Evolutionary conservation across 2,888 invertebrate genomes (phyloP).

Genomic region (Saturnia pavonia): DNA sequence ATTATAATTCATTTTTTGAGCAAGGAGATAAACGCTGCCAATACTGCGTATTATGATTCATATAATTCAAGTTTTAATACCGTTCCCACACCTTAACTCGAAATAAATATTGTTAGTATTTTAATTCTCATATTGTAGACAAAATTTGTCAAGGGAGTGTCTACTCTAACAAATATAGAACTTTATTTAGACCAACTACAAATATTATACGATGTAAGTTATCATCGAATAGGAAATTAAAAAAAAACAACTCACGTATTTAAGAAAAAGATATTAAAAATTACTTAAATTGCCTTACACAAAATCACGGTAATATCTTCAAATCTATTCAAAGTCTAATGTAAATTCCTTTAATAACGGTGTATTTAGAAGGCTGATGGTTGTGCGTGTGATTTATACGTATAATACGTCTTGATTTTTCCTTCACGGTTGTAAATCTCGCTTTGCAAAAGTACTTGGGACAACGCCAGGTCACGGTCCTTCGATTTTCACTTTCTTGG

Average conservation of each 20-base stretch:
- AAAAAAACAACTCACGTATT: too few species aligned
- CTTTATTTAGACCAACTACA: neutral
- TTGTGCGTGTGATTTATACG: constrained; percentile 26
- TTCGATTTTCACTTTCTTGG: constrained; percentile 15
- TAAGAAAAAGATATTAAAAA: neutral
- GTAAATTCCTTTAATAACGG: constrained; percentile 22
- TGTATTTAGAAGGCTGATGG: constrained; percentile 28
- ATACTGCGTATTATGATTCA: neutral
- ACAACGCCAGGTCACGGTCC: constrained; percentile 28
- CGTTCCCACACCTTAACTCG: neutral
- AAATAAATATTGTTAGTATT: neutral
- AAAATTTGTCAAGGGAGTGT: neutral
- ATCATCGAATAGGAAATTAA: too few species aligned
- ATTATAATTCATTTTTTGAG: too few species aligned
- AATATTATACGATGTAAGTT: too few species aligned
- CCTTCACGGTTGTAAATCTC: constrained; percentile 24
- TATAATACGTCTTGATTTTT: constrained; percentile 19
- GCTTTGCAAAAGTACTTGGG: constrained; percentile 28
- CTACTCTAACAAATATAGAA: neutral
- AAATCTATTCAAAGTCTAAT: neutral
- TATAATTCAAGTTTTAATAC: neutral
- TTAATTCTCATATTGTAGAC: neutral
- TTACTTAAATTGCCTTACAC: neutral
- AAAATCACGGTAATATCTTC: neutral
- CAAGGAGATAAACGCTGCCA: too few species aligned